These are phyloP conservation scores for Oxygymnocypris stewartii DNA, from an alignment of 2,113 vertebrate genomes.

Conservation along the genomic window DNA sequence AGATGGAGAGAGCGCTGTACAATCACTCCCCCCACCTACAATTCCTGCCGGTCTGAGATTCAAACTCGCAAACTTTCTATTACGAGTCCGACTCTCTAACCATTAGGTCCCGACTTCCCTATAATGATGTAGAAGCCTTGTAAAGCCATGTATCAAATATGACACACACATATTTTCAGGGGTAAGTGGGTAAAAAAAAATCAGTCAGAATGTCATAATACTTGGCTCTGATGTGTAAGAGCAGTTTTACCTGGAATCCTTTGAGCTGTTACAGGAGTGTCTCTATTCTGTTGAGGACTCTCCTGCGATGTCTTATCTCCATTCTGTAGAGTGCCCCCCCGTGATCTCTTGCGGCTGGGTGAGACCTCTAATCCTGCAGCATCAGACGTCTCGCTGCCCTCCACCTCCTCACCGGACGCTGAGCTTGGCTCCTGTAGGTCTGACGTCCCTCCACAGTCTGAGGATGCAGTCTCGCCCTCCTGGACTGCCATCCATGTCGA, in stretches of 20 bases:
- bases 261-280: conserved; percentile 22
- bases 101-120: too few species aligned
- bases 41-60: too few species aligned
- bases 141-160: not conserved
- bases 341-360: not conserved
- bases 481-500: conserved; percentile 31
- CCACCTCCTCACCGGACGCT: conserved; percentile 49
- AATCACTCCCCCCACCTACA: too few species aligned
- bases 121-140: not conserved
- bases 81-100: too few species aligned
- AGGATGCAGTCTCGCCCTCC: conserved; percentile 43
- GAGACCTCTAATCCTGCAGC: conserved; percentile 10
- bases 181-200: not conserved
- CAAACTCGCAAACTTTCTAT: too few species aligned
- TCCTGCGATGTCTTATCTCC: conserved; percentile 30
- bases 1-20: too few species aligned
- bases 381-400: conserved; percentile 35
- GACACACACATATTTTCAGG: not conserved
- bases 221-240: not conserved
- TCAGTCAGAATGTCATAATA: not conserved
- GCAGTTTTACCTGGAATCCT: conserved; percentile 45
- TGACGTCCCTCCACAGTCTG: conserved; percentile 38
- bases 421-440: conserved; percentile 50
- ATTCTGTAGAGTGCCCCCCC: conserved; percentile 31
- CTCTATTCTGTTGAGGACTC: conserved; percentile 25